Evolutionary conservation across 2,888 invertebrate species (phyloP).

Genomic region (Danaus chrysippus): DNA sequence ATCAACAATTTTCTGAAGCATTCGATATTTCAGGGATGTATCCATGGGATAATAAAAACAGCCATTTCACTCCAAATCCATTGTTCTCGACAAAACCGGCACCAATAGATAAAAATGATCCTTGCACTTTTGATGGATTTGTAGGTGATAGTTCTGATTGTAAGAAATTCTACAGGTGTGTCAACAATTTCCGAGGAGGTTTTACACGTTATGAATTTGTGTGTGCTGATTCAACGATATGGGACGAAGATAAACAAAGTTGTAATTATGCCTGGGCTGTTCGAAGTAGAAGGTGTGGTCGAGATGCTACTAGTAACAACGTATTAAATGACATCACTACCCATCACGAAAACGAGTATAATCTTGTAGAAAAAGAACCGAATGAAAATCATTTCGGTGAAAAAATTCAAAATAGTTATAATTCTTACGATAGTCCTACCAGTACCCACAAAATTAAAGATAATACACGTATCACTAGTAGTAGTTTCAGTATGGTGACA

Average conservation of each 20-base stretch:
- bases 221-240: conserved; percentile 87
- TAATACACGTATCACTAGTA: conserved; percentile 3
- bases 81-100: conserved; percentile 13
- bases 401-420: too few relatives aligned
- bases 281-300: conserved; percentile 60
- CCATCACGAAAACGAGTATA: background rate
- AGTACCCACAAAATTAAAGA: background rate
- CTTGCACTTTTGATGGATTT: conserved; percentile 84
- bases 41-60: conserved; percentile 24
- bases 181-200: conserved; percentile 80
- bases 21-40: conserved; percentile 21
- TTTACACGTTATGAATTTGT: conserved; percentile 85
- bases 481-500: background rate
- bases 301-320: conserved; percentile 35
- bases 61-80: conserved; percentile 17
- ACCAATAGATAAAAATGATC: conserved; percentile 36
- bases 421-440: background rate
- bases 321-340: background rate
- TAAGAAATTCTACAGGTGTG: conserved; percentile 89
- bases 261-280: conserved; percentile 86
- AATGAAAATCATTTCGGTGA: too few relatives aligned
- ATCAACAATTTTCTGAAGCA: conserved; percentile 17
- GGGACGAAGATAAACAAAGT: conserved; percentile 84
- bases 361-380: background rate
- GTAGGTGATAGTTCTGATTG: conserved; percentile 85